Evolutionary conservation across 2,888 invertebrate species (phyloP).

Genomic region (Glaucopsyche alexis): DNA sequence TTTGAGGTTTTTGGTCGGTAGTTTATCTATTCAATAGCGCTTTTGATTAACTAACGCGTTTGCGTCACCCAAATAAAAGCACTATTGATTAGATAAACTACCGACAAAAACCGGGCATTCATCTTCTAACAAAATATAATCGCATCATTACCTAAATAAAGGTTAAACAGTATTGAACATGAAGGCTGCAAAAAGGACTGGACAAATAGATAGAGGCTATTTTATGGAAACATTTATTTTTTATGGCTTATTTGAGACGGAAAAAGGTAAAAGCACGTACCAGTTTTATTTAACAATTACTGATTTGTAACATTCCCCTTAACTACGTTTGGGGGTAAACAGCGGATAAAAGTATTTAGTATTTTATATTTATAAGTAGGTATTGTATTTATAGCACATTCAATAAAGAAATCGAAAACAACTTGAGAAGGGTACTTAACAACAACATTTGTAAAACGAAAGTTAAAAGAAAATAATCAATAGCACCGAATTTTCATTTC

Average conservation of each 20-base stretch:
- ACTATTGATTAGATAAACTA: too few species aligned
- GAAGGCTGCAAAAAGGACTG: background rate
- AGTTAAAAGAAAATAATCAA: background rate
- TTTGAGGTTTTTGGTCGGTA: too few species aligned
- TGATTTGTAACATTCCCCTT: slow-evolving; percentile 29
- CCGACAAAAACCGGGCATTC: too few species aligned
- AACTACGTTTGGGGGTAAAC: background rate
- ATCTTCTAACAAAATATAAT: background rate
- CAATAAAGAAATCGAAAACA: background rate
- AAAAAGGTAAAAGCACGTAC: slow-evolving; percentile 38
- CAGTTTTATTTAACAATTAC: slow-evolving; percentile 39
- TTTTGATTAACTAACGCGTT: too few species aligned
- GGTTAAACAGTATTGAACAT: background rate
- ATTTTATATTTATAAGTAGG: too few species aligned
- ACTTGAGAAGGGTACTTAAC: background rate
- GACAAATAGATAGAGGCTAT: slow-evolving; percentile 8
- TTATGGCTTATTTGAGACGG: slow-evolving; percentile 38
- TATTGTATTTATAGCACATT: background rate
- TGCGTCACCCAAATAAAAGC: too few species aligned
- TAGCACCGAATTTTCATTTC: background rate
- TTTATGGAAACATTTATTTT: slow-evolving; percentile 49
- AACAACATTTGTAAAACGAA: background rate
- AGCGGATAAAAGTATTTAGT: background rate
- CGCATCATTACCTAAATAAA: background rate
- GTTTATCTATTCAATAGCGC: too few species aligned